Percentiles rank a stretch among this genome's conserved stretches.
Conservation (phyloP, 2,888 invertebrate genomes). For the Tigriopus californicus region DNA sequence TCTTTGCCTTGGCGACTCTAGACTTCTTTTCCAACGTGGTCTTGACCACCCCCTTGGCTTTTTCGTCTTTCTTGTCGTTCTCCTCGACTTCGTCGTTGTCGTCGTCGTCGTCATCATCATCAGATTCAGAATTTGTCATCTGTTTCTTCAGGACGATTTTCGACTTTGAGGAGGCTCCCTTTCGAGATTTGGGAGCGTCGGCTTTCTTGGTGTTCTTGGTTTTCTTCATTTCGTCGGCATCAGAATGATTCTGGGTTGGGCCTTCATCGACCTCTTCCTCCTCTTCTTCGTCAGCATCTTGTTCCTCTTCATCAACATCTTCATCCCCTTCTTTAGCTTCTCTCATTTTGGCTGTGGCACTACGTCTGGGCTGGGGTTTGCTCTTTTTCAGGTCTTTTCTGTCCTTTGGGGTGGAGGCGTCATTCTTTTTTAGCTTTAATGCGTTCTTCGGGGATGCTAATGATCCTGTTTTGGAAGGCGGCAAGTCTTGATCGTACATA, state of each 20-base stretch:
- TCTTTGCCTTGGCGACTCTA: too few relatives aligned
- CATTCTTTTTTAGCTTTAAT: background rate
- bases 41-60: too few relatives aligned
- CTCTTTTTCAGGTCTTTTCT: constrained; percentile 26
- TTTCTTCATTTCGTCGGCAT: background rate
- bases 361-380: constrained; percentile 29
- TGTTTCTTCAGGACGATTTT: too few relatives aligned
- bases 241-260: background rate
- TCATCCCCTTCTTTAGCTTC: constrained; percentile 19
- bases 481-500: constrained; percentile 62
- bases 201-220: background rate
- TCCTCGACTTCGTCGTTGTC: too few relatives aligned
- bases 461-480: background rate
- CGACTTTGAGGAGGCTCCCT: too few relatives aligned
- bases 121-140: too few relatives aligned
- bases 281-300: too few relatives aligned
- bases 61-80: too few relatives aligned
- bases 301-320: constrained; percentile 3
- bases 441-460: background rate
- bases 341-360: constrained; percentile 16
- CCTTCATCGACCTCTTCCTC: background rate
- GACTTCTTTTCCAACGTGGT: too few relatives aligned
- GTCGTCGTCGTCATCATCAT: too few relatives aligned
- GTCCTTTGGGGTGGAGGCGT: background rate
- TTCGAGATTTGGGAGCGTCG: background rate